phyloP scores from a whole-genome alignment of 2,797 vertebrate species.

The Serranus cabrilla region DNA sequence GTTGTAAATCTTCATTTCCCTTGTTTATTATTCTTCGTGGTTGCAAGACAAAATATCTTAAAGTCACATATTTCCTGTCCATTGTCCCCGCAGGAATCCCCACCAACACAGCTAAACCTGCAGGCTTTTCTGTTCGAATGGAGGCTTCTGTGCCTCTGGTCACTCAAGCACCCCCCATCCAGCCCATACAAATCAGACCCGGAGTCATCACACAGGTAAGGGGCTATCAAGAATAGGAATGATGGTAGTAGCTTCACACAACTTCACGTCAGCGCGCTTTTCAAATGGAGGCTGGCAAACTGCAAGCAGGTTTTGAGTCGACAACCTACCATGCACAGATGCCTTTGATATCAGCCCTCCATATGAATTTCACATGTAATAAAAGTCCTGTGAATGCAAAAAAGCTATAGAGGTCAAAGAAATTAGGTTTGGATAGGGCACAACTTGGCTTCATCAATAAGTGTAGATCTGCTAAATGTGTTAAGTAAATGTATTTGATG shows the following conservation, averaged over 20 bases:
- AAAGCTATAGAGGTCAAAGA: no score
- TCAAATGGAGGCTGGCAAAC: no score
- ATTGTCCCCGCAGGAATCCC: slow-evolving; percentile 88
- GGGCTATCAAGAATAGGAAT: background rate
- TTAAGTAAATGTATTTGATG: background rate
- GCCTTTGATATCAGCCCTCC: no score
- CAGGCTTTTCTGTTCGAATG: slow-evolving; percentile 93
- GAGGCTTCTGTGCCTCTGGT: slow-evolving; percentile 94
- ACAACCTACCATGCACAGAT: no score
- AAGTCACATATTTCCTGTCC: background rate
- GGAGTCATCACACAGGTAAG: slow-evolving; percentile 96
- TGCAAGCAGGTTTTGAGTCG: no score
- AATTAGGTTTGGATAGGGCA: background rate
- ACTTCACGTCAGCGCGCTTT: no score
- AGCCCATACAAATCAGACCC: slow-evolving; percentile 95
- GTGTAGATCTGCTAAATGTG: background rate
- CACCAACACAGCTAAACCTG: slow-evolving; percentile 90
- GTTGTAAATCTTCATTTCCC: slow-evolving; percentile 3
- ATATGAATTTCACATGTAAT: no score
- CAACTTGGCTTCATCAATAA: background rate
- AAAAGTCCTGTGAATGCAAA: no score
- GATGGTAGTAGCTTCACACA: background rate
- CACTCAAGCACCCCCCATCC: slow-evolving; percentile 94
- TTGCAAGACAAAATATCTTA: background rate
- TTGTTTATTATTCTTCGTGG: background rate